Evolutionary conservation across 2,888 invertebrate species (phyloP).

Genomic region (Trachelus stipa): DNA sequence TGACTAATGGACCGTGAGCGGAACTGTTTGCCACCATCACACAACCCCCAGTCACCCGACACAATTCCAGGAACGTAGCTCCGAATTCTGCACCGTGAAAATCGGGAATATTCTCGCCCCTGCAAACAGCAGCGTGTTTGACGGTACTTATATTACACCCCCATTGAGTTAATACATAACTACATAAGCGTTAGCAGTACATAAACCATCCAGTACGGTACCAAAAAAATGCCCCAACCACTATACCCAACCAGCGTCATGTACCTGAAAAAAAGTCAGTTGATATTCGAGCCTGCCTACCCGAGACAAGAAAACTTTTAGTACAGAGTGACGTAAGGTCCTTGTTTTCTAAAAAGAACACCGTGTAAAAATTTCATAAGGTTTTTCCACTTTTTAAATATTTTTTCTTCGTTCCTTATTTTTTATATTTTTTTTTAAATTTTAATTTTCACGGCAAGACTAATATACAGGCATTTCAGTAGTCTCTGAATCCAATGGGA

Average conservation of each 20-base stretch:
- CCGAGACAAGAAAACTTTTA: not conserved
- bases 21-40: slow-evolving; percentile 56
- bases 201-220: not conserved
- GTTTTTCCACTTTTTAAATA: not conserved
- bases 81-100: slow-evolving; percentile 11
- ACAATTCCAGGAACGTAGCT: slow-evolving; percentile 40
- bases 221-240: not conserved
- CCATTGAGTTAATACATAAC: not conserved
- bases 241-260: not conserved
- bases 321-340: not conserved
- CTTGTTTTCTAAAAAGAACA: not conserved
- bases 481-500: not conserved
- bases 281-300: not conserved
- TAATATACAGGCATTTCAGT: not conserved
- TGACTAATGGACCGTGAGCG: slow-evolving; percentile 61
- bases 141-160: not conserved
- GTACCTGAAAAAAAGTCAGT: not conserved
- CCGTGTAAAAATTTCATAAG: not conserved
- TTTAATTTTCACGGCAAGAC: not conserved
- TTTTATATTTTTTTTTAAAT: not conserved
- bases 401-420: too few species aligned
- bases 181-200: not conserved
- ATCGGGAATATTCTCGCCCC: not conserved
- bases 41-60: slow-evolving; percentile 44
- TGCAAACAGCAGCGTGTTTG: not conserved